Conservation (phyloP, 2,113 vertebrate species). For the Embiotoca jacksoni region DNA sequence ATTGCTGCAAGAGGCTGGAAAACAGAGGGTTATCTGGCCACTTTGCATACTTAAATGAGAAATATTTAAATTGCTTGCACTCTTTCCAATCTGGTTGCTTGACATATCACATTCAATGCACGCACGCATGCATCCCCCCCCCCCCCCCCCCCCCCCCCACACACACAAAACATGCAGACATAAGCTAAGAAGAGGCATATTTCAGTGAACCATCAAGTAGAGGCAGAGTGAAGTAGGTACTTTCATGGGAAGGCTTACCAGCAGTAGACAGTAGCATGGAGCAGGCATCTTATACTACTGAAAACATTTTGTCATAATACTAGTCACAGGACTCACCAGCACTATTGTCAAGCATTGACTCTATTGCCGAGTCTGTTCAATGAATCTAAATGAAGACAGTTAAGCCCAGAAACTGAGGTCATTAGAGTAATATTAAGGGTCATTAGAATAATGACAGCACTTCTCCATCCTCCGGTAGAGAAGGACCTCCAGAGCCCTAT, state of each 20-base stretch:
- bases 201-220: conserved; percentile 68
- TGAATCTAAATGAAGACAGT: conserved; percentile 24
- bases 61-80: conserved; percentile 69
- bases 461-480: conserved; percentile 44
- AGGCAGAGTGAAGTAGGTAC: conserved; percentile 25
- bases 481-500: conserved; percentile 50
- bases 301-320: background rate
- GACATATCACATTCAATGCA: background rate
- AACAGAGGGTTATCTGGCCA: conserved; percentile 59
- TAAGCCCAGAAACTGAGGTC: conserved; percentile 8
- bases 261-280: conserved; percentile 34
- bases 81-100: conserved; percentile 39
- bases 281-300: conserved; percentile 6
- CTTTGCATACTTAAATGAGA: conserved; percentile 74
- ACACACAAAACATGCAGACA: conserved; percentile 20
- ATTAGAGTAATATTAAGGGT: conserved; percentile 40
- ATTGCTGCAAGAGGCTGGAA: conserved; percentile 62
- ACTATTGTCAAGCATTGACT: too few species aligned
- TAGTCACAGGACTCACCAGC: too few species aligned
- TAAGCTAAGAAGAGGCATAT: conserved; percentile 24
- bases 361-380: background rate
- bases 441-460: conserved; percentile 58
- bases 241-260: conserved; percentile 32
- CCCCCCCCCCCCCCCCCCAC: background rate
- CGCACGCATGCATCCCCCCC: background rate